phyloP scores from a whole-genome alignment of 1,140 invertebrate genomes.

The Babylonia areolata region DNA sequence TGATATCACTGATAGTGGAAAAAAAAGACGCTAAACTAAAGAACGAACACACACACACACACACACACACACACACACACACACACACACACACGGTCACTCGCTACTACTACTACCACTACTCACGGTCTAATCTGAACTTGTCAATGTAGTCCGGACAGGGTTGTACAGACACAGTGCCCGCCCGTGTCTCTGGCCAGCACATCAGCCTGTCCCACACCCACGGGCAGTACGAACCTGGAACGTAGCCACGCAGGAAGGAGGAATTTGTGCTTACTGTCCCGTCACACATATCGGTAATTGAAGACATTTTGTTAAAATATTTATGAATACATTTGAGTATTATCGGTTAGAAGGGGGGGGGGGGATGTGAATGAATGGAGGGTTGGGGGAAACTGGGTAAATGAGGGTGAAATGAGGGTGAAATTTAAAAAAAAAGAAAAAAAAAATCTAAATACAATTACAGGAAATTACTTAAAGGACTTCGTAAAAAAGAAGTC shows the following conservation, averaged over 20 bases:
- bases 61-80: background rate
- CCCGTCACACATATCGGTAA: too few species aligned
- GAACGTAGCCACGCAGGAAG: background rate
- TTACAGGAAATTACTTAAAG: too few species aligned
- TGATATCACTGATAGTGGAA: too few species aligned
- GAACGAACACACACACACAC: background rate
- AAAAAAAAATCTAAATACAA: too few species aligned
- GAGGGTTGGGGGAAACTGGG: too few species aligned
- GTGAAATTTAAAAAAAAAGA: too few species aligned
- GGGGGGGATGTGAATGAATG: background rate
- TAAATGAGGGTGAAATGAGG: too few species aligned
- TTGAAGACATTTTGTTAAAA: too few species aligned
- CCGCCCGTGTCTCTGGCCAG: conserved; percentile 57
- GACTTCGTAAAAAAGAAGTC: too few species aligned
- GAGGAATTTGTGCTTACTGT: too few species aligned
- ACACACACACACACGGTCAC: background rate
- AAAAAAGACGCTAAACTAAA: too few species aligned
- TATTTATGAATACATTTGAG: background rate
- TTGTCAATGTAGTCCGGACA: conserved; percentile 57
- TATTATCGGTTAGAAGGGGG: background rate
- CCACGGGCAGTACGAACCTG: conserved; percentile 52
- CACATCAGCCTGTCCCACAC: conserved; percentile 60
- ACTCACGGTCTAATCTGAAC: conserved; percentile 49
- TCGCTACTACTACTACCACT: background rate
- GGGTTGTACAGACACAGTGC: conserved; percentile 47